Evolutionary conservation across 2,113 vertebrate species (phyloP), one percentile per base, ranked within the genome.

Genomic region (Ceuthmochares aereus): DNA sequence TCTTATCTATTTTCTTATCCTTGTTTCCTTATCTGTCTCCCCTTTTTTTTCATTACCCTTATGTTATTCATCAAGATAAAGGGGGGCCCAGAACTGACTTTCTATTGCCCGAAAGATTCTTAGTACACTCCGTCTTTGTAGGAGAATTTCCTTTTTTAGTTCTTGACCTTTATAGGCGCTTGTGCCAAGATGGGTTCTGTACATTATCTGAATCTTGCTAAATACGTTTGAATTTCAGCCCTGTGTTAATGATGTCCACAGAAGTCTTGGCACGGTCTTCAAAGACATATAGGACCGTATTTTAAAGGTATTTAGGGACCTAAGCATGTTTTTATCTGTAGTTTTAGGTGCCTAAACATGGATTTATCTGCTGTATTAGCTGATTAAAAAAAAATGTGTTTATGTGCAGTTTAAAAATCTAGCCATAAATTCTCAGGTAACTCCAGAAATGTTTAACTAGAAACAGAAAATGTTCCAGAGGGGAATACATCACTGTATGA

Each of bases 291-390:
- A 81, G 18, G 59, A 12, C 76, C 3, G 2, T 94, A 96, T 93
- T 96, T 96, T 96, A 95, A 93, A 96, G 96, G 83, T 95, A 95
- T 96, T 96, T 96, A 96, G 88, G 90, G 92, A 96, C 92, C 93
- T 96, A 95, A 92, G 63, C 75, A 93, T 94, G 88, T 96, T 86
- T 77, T 96, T 96, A 95, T 96, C 95, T 95, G 68, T 52, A 84
- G 69, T 68, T 96, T 92, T 93, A 95, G 80, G 93, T 95, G 93
- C 25, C 85, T 97, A 94, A 96, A 90, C 86, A 75, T 84, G 84
- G 84, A 94, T 96, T 95, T 96, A 96, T 96, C 66, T 82, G 58
- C 36, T 87, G 40, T n/a, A 84, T 87, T 93, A 91, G n/a, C 66
- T 87, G 93, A 95, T 79, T 90, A 21, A 84, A 96, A 95, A 96